Evolutionary conservation across 2,113 vertebrate species (phyloP).

Genomic region (Cyphomyrus discorhynchus): DNA sequence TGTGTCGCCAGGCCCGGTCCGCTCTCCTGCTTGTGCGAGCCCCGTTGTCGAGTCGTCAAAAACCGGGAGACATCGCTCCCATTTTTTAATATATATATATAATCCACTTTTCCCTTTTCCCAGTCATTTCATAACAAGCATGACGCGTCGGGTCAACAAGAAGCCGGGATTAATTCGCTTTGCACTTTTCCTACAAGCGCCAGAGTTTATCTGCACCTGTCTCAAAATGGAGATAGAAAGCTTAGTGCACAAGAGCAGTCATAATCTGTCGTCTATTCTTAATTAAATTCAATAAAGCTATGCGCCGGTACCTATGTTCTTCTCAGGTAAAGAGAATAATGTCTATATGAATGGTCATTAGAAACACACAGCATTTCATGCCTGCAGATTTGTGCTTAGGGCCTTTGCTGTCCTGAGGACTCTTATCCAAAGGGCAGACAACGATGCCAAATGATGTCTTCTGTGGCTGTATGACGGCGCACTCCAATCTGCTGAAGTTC

Average conservation of each 20-base stretch:
- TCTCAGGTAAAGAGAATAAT: not conserved
- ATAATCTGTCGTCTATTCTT: not conserved
- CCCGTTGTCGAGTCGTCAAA: not conserved
- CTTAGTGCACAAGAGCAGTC: not conserved
- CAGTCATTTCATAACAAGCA: not conserved
- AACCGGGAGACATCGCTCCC: not conserved
- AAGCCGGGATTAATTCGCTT: not conserved
- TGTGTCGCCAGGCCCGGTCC: not conserved
- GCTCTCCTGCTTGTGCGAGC: not conserved
- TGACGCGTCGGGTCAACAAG: not conserved
- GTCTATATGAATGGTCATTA: not conserved
- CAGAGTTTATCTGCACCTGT: not conserved
- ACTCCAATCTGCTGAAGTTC: not conserved
- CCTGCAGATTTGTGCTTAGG: not conserved
- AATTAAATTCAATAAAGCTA: not conserved
- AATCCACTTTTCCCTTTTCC: not conserved
- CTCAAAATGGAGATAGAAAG: not conserved
- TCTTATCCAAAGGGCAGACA: not conserved
- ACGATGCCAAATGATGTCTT: not conserved
- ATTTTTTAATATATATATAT: not conserved
- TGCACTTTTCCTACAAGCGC: not conserved
- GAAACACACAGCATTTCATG: not conserved
- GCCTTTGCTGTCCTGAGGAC: not conserved
- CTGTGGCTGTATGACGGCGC: not conserved
- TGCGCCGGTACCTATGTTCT: not conserved